Base-by-base conservation (phyloP, 92 coral and sea anemone genomes). In the Metridium senile region DNA sequence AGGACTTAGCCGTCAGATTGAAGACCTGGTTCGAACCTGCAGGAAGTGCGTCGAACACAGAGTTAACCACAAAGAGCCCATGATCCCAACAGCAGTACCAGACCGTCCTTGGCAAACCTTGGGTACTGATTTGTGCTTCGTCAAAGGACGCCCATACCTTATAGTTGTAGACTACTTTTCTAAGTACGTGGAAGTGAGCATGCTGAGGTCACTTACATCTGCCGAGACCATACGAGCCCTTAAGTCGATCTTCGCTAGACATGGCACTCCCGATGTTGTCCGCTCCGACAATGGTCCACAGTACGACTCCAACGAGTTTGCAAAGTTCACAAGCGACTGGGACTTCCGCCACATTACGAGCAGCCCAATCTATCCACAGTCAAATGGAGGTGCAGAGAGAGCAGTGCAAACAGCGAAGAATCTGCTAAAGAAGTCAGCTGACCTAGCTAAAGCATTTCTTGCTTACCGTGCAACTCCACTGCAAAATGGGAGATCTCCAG, bases 91-190 rank as follows among this genome's bases (percentile, higher is more conserved):
- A 28, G 84, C 64, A 19, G 71, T 84, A 73, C 86, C 85, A 27
- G 77, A 84, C 26, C 74, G 93, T 22, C 87, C 87, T 17, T 87
- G 87, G 87, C 91, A 87, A 35, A 70, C 79, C 39, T 10, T 82
- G 18, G 82, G 82, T 19, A 82, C 91, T 1, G 91, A 87, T n/a
- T 71, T 78, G 49, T 87, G 61, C 46, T 66, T 9, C 66, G 70
- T 87, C 34, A 82, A 82, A 2, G 87, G 91, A n/a, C 72, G 31
- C 18, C 43, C 82, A 9, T 87, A 87, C 69, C 66, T 87, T 30
- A 16, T 87, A 2, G 85, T 87, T 3, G 68, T 82, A 0, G 88
- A 81, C 53, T 81, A 87, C 35, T 82, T 87, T 76, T 61, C 75
- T 46, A 62, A 82, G 34, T 87, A 61, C 58, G 47, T 78, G 13